These are phyloP conservation scores for Triops cancriformis DNA, from an alignment of 1,140 invertebrate species.

Conservation along the genomic window DNA sequence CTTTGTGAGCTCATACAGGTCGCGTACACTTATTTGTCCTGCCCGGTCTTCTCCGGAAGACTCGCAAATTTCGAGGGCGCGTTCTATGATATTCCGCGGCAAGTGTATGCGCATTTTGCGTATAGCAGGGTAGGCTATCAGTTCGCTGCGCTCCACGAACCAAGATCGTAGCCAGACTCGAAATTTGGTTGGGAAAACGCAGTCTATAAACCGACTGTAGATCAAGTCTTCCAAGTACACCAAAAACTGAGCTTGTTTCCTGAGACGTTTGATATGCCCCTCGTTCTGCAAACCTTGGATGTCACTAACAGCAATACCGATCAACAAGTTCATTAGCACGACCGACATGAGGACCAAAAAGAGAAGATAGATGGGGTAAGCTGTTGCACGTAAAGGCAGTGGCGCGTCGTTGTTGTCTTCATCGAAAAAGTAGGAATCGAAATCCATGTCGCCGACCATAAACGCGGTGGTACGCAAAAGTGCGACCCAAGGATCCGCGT, in stretches of 20 bases:
- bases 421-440: slow-evolving; percentile 31
- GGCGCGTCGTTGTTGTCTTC: neutral
- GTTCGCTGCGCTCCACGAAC: neutral
- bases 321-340: slow-evolving; percentile 53
- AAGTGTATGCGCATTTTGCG: neutral
- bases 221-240: slow-evolving; percentile 38
- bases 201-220: slow-evolving; percentile 24
- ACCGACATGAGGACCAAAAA: slow-evolving; percentile 54
- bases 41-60: neutral
- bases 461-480: slow-evolving; percentile 48
- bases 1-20: neutral
- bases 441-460: slow-evolving; percentile 53
- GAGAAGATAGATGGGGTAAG: slow-evolving; percentile 47
- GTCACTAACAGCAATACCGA: slow-evolving; percentile 54
- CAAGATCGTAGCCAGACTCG: neutral
- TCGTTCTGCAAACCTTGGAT: slow-evolving; percentile 48
- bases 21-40: neutral
- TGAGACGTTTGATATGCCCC: slow-evolving; percentile 41
- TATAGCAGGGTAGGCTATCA: neutral
- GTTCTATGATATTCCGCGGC: neutral
- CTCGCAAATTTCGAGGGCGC: neutral
- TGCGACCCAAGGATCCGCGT: slow-evolving; percentile 40
- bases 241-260: slow-evolving; percentile 42
- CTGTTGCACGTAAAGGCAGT: slow-evolving; percentile 20
- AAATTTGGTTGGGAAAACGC: neutral